Conservation (phyloP, 2,113 vertebrate species). For the pig (Sus scrofa) region T2T-Sscrofa CM000825.6:51424001-51424500, state of each 20-base stretch:
- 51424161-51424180: neutral
- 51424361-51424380: neutral
- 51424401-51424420: neutral
- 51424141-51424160: neutral
- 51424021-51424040: accelerated
- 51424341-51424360: neutral
- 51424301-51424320: neutral
- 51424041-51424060: neutral
- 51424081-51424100: neutral
- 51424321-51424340: neutral
- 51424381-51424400: neutral
- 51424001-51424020: neutral
- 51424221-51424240: neutral
- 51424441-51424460: neutral
- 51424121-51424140: too few relatives aligned
- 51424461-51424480: neutral
- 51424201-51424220: neutral
- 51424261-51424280: neutral
- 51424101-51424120: neutral
- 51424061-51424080: neutral
- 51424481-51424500: too few relatives aligned
- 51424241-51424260: neutral
- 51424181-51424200: neutral
- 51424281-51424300: neutral
- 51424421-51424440: neutral